Percentiles rank a stretch among this genome's conserved stretches.
phyloP scores from a whole-genome alignment of 2,113 vertebrate species.

The Paradoxurus hermaphroditus region DNA sequence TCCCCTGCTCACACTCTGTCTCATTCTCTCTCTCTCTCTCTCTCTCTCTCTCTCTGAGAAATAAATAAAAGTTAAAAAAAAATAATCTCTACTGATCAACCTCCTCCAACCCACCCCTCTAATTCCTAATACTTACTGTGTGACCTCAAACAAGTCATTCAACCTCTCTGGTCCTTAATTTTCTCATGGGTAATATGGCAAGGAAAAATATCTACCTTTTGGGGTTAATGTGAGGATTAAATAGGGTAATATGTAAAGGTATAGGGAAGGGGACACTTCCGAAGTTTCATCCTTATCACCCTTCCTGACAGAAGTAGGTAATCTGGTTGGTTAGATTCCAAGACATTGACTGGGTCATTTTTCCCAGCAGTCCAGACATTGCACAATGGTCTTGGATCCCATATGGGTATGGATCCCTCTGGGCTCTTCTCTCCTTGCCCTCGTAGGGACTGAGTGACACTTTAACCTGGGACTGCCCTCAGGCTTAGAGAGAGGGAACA shows the following conservation, averaged over 20 bases:
- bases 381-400: accelerated
- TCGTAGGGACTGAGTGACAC: not conserved
- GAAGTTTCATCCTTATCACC: not conserved
- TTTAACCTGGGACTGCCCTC: not conserved
- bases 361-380: not conserved
- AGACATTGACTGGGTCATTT: not conserved
- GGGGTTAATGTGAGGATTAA: not conserved
- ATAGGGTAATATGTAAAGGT: not conserved
- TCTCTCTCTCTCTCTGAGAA: too few species aligned
- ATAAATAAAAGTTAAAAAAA: not conserved
- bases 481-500: not conserved
- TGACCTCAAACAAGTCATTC: not conserved
- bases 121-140: not conserved
- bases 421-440: not conserved
- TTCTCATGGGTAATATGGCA: not conserved
- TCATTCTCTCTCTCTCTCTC: too few species aligned
- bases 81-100: not conserved
- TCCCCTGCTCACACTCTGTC: too few species aligned
- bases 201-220: slow-evolving; percentile 7
- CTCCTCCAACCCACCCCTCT: not conserved
- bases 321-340: not conserved
- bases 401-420: not conserved
- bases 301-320: not conserved
- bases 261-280: not conserved
- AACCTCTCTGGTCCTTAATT: slow-evolving; percentile 12